A percentile compares a stretch with the other conserved stretches of the same genome.
Evolutionary conservation across 2,888 invertebrate genomes (phyloP).

Genomic region (Dorcus parallelipipedus): DNA sequence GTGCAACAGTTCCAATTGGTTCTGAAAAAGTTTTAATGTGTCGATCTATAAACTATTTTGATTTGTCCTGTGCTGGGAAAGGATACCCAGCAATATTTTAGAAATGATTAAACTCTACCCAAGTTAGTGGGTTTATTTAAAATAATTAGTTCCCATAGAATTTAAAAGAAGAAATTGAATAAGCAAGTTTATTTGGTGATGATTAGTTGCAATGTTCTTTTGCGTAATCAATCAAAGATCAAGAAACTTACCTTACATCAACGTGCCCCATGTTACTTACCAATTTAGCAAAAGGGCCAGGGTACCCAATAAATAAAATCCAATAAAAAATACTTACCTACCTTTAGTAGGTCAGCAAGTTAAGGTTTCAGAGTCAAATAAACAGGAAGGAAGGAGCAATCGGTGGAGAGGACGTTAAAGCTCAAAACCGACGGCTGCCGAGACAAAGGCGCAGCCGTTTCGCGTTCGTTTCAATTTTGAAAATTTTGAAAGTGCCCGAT

Average conservation of each 20-base stretch:
- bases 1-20: constrained; percentile 51
- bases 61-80: not conserved
- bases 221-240: not conserved
- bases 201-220: not conserved
- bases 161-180: no score
- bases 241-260: not conserved
- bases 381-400: not conserved
- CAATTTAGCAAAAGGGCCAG: constrained; percentile 30
- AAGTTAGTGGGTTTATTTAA: no score
- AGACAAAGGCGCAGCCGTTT: constrained; percentile 4
- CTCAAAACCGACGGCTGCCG: constrained; percentile 6
- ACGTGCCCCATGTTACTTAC: not conserved
- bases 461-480: constrained; percentile 11
- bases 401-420: not conserved
- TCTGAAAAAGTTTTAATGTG: constrained; percentile 18
- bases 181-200: not conserved
- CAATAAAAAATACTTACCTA: constrained; percentile 6
- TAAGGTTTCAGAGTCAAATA: not conserved
- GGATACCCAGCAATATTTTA: not conserved
- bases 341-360: not conserved
- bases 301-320: constrained; percentile 39
- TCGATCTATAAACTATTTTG: no score
- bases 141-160: no score
- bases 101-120: not conserved
- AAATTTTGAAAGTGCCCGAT: constrained; percentile 48